A percentile compares a stretch with the other conserved stretches of the same genome.
These are phyloP conservation scores for Trachemys scripta DNA, from an alignment of 2,113 vertebrate species.

Conservation along the genomic window DNA sequence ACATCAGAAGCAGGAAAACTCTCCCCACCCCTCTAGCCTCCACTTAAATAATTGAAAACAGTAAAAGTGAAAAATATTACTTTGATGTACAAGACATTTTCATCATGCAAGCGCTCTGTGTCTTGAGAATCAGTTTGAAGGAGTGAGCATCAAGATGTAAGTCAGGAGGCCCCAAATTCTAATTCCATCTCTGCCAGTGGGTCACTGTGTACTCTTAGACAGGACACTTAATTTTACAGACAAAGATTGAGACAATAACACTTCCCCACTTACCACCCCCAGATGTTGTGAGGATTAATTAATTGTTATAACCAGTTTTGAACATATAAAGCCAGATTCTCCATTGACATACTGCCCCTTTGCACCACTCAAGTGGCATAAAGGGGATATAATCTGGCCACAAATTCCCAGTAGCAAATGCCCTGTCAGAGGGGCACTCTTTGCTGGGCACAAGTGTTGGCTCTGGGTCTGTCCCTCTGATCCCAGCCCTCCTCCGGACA, in stretches of 20 bases:
- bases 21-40: too few species aligned
- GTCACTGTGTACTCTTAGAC: fast-evolving
- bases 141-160: fast-evolving
- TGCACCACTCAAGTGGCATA: neutral
- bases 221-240: neutral
- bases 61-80: neutral
- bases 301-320: neutral
- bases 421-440: neutral
- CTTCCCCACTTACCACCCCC: neutral
- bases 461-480: neutral
- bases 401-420: neutral
- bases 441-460: neutral
- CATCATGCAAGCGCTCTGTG: neutral
- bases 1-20: fast-evolving
- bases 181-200: fast-evolving
- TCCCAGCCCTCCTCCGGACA: neutral
- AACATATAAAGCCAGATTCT: neutral
- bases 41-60: neutral
- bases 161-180: neutral
- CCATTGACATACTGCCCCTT: neutral
- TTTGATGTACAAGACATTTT: neutral
- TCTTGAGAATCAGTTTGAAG: neutral
- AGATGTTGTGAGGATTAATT: neutral
- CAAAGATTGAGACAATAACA: neutral
- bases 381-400: neutral